A percentile compares a stretch with the other conserved stretches of the same genome.
phyloP scores from a whole-genome alignment of 2,113 vertebrate genomes.

The Silurus meridionalis region DNA sequence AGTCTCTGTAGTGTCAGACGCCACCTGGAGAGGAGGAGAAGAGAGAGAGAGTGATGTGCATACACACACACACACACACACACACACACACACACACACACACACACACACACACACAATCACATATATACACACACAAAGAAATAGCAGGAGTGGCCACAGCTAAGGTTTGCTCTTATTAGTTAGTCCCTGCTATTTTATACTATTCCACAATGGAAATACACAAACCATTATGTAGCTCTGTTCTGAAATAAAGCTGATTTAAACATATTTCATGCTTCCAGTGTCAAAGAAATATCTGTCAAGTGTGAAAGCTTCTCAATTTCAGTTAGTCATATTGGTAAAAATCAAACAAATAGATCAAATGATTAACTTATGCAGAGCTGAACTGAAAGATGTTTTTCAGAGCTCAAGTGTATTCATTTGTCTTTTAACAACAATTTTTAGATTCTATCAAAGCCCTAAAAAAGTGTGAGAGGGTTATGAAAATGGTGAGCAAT shows the following conservation, averaged over 20 bases:
- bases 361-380: background rate
- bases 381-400: conserved; percentile 29
- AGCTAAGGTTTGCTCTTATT: conserved; percentile 11
- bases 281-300: conserved; percentile 14
- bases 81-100: conserved; percentile 11
- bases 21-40: conserved; percentile 45
- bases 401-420: conserved; percentile 39
- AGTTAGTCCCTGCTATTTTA: background rate
- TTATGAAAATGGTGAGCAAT: conserved; percentile 68
- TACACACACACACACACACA: background rate
- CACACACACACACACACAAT: conserved; percentile 7
- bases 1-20: conserved; percentile 45
- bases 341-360: conserved; percentile 27
- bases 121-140: background rate
- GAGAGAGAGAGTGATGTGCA: conserved; percentile 16
- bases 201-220: background rate
- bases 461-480: conserved; percentile 36
- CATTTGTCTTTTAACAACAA: conserved; percentile 78
- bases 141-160: conserved; percentile 13
- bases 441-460: conserved; percentile 88
- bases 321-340: conserved; percentile 21
- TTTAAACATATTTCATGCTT: background rate
- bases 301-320: conserved; percentile 23
- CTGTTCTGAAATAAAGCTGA: conserved; percentile 21
- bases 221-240: background rate